Evolutionary conservation across 2,888 invertebrate species (phyloP).

Genomic region (Ormyrus labotus): DNA sequence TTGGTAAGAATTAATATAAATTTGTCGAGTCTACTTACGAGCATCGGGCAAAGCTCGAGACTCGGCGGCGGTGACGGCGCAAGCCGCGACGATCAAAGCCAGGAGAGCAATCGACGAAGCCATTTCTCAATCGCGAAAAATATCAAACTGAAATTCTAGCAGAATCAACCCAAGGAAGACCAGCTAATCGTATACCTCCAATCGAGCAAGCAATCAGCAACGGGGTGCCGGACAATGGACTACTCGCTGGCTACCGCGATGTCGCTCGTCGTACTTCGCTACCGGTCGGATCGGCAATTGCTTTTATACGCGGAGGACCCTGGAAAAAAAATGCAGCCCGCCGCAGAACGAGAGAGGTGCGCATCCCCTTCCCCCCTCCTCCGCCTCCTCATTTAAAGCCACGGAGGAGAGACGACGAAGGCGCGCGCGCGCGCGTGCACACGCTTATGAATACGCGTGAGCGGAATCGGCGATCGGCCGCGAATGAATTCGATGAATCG

Average conservation of each 20-base stretch:
- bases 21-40: slow-evolving; percentile 50
- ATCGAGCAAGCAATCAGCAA: no score
- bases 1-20: background rate
- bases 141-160: background rate
- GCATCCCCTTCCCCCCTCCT: background rate
- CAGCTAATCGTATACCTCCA: no score
- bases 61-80: slow-evolving; percentile 58
- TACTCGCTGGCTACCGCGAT: background rate
- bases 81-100: slow-evolving; percentile 59
- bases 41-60: background rate
- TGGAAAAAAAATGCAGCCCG: slow-evolving; percentile 35
- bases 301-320: slow-evolving; percentile 67
- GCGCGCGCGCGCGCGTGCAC: background rate
- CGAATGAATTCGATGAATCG: background rate
- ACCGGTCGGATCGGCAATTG: slow-evolving; percentile 64
- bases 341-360: no score
- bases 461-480: slow-evolving; percentile 32
- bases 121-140: slow-evolving; percentile 10
- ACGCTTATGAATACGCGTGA: slow-evolving; percentile 27
- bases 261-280: slow-evolving; percentile 59
- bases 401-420: background rate
- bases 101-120: slow-evolving; percentile 1
- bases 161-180: no score
- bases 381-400: slow-evolving; percentile 6
- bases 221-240: no score